Evolutionary conservation across 2,113 vertebrate species (phyloP), one percentile per base, ranked within the genome.

Genomic region (Uria lomvia): DNA sequence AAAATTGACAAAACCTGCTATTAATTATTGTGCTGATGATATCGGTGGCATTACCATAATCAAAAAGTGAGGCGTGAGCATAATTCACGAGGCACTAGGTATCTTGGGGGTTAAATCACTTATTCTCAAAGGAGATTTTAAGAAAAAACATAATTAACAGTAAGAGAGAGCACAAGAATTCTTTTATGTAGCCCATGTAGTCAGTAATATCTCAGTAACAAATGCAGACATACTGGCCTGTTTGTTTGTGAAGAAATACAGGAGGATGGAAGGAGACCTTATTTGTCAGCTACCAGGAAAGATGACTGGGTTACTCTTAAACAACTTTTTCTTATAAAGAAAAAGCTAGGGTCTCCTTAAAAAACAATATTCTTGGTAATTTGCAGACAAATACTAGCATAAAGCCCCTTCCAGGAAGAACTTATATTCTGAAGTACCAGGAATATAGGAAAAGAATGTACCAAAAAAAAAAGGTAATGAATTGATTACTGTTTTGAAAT

Each of bases 1-100:
- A 97, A 97, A 97, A 97, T 97, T 97, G 97, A 97, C 95, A 97
- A 97, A 97, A 96, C 93, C 91, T 97, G 95, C 94, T 95, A 97
- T 97, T 97, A 97, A 97, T 97, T 97, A 97, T 96, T 97, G 94
- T 92, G 91, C 94, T 93, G 95, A 97, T 97, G 86, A 14, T 96
- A 97, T 97, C 97, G 91, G 56, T 86, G 60, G 38, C 56, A 97
- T 97, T 97, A 95, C 86, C 95, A 97, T 97, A 97, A 97, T 97
- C 91, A 96, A 97, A 96, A 95, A 96, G 91, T 91, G 95, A 96
- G 91, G 92, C 55, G n/a, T 95, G 88, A 93, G 87, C 52, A 77
- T 81, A 95, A 85, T 92, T 96, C 90, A 92, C 22, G 12, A 96
- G 82, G 49, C 3, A 0, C 67, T 86, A 86, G 85, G 94, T 95